phyloP scores from a whole-genome alignment of 1,140 invertebrate species.

The Calephelis virginiensis region DNA sequence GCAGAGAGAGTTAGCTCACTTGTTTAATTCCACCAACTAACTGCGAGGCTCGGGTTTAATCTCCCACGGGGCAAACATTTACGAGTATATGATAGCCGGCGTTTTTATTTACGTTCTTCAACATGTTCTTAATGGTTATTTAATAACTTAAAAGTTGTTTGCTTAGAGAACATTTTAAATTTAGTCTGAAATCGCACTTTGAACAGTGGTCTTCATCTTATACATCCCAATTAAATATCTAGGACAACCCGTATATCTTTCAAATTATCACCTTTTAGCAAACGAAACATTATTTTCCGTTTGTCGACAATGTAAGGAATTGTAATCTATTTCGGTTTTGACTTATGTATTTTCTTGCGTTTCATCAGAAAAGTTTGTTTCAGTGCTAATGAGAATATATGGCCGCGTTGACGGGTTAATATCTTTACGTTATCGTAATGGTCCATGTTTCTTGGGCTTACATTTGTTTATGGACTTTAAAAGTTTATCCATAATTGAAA shows the following conservation, averaged over 20 bases:
- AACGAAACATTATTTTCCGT: conserved; percentile 12
- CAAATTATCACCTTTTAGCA: conserved; percentile 18
- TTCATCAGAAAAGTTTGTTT: conserved; percentile 24
- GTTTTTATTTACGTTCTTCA: too few species aligned
- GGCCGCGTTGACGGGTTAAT: conserved; percentile 24
- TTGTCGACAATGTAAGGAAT: neutral
- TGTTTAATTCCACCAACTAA: too few species aligned
- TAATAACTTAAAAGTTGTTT: too few species aligned
- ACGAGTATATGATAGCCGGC: too few species aligned
- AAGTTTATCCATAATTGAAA: neutral
- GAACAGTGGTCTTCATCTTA: neutral
- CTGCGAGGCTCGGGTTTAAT: too few species aligned
- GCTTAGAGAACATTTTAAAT: too few species aligned
- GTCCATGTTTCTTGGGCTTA: neutral
- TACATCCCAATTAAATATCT: too few species aligned
- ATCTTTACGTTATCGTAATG: neutral
- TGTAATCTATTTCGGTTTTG: conserved; percentile 25
- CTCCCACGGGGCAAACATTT: too few species aligned
- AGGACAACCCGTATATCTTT: neutral
- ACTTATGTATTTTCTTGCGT: conserved; percentile 27
- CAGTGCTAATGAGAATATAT: conserved; percentile 23
- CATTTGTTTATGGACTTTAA: conserved; percentile 8
- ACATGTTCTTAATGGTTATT: too few species aligned
- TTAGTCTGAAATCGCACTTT: too few species aligned
- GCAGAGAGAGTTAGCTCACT: too few species aligned